Percentiles rank a stretch among this genome's conserved stretches.
These are phyloP conservation scores for Drosophila gunungcola DNA, from an alignment of 1,140 invertebrate genomes.

Conservation along the genomic window DNA sequence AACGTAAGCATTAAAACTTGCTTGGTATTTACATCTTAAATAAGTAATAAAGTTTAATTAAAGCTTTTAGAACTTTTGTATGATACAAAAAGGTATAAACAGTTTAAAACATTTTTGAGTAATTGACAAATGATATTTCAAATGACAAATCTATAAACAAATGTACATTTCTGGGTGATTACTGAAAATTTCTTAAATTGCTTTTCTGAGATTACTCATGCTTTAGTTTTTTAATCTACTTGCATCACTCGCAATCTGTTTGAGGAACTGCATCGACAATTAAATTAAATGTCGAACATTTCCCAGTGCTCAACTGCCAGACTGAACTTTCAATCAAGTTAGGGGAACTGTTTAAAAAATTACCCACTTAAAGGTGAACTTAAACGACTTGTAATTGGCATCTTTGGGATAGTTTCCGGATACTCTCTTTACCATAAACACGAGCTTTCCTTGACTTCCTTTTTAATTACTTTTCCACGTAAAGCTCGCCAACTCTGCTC, in stretches of 20 bases:
- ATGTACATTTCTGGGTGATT: neutral
- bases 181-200: neutral
- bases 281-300: conserved; percentile 26
- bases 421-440: conserved; percentile 3
- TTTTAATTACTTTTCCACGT: conserved; percentile 66
- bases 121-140: too few relatives aligned
- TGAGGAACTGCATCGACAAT: conserved; percentile 17
- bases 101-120: too few relatives aligned
- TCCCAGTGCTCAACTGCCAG: conserved; percentile 4
- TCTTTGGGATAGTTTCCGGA: conserved; percentile 31
- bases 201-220: neutral
- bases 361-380: conserved; percentile 40
- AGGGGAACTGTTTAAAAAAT: conserved; percentile 23
- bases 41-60: too few relatives aligned
- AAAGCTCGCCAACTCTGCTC: conserved; percentile 31
- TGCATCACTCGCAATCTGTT: conserved; percentile 2
- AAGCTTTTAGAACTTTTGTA: too few relatives aligned
- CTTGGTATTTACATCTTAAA: too few relatives aligned
- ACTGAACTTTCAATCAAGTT: conserved; percentile 21
- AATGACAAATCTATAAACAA: neutral
- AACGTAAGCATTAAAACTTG: too few relatives aligned
- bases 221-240: neutral
- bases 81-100: too few relatives aligned
- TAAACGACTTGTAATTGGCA: conserved; percentile 38
- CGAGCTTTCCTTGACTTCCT: conserved; percentile 2